Percentiles rank a stretch among this genome's conserved stretches.
Conservation (phyloP, 2,888 invertebrate genomes). For the Drosophila koepferae region DNA sequence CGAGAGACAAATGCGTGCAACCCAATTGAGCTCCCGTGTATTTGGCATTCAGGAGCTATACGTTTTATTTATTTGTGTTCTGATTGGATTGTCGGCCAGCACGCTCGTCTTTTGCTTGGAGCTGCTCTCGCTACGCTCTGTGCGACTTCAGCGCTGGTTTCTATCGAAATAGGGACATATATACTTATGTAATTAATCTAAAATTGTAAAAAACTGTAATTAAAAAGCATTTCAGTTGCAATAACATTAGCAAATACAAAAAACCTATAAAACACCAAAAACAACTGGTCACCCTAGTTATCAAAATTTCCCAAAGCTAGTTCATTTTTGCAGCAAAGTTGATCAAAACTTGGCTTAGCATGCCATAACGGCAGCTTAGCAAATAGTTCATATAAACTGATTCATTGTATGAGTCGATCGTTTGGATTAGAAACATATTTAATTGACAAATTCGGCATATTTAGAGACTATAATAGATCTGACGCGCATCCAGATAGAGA, state of each 20-base stretch:
- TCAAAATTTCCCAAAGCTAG: neutral
- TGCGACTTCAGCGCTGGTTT: constrained; percentile 27
- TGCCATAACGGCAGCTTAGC: neutral
- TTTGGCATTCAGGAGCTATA: constrained; percentile 49
- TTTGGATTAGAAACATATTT: constrained; percentile 4
- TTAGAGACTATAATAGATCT: constrained; percentile 84
- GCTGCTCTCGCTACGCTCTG: constrained; percentile 34
- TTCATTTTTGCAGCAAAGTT: neutral
- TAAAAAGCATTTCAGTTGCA: neutral
- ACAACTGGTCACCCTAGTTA: neutral
- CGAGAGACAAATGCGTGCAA: constrained; percentile 10
- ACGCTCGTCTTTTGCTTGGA: constrained; percentile 43
- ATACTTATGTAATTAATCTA: neutral
- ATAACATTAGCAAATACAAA: neutral
- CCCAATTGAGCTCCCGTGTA: constrained; percentile 23
- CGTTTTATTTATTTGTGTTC: constrained; percentile 42
- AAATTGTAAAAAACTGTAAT: neutral
- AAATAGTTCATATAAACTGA: neutral
- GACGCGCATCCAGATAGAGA: constrained; percentile 90
- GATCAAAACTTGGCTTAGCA: neutral
- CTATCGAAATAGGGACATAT: neutral
- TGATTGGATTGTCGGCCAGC: constrained; percentile 31
- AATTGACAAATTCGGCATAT: constrained; percentile 4
- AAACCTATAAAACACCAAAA: neutral
- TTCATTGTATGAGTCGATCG: neutral